Base-by-base conservation (phyloP, 2,797 vertebrate species). In the Sphenopsis melanotis region DNA sequence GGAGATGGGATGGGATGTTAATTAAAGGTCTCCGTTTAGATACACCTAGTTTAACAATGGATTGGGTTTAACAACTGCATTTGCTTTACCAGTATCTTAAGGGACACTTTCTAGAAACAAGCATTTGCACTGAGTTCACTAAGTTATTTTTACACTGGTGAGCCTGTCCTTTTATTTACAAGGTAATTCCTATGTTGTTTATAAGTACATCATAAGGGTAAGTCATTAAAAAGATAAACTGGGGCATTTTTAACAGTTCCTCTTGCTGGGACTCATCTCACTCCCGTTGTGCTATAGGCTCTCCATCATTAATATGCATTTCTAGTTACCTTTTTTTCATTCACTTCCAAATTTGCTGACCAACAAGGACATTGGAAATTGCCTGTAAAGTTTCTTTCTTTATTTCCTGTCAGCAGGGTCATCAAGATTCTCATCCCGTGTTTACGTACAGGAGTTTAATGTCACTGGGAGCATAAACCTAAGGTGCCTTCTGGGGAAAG, bases 311-410 rank as follows among this genome's bases (percentile, higher is more conserved):
- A 94, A 95, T 85, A 96, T 89, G 77, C 91, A 87, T 91, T 96
- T 94, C 65, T 77, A 69, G 61, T 91, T 92, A 59, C 65, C 49
- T 76, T 81, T 92, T 69, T 88, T 93, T 71, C 52, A 30, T 89
- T 94, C 70, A 41, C 44, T 92, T 95, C 78, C 68, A 89, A 86
- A 93, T 93, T 85, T 94, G 91, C 96, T 97, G 94, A 94, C 87
- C 83, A 93, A 65, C 89, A 93, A 92, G 92, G 89, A 85, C 95
- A 59, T 34, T 87, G 78, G 71, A 96, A 94, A 95, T 94, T 91
- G 87, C 78, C 78, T 93, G 85, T 93, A 87, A 90, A 81, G 87
- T 95, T 91, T 64, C 68, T 89, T 82, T 91, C 89, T 94, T 82
- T 93, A 74, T 90, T 96, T 95, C 87, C 74, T 75, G 55, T 83